Conservation (phyloP, 2,888 invertebrate genomes). For the Nematopogon swammerdamellus region DNA sequence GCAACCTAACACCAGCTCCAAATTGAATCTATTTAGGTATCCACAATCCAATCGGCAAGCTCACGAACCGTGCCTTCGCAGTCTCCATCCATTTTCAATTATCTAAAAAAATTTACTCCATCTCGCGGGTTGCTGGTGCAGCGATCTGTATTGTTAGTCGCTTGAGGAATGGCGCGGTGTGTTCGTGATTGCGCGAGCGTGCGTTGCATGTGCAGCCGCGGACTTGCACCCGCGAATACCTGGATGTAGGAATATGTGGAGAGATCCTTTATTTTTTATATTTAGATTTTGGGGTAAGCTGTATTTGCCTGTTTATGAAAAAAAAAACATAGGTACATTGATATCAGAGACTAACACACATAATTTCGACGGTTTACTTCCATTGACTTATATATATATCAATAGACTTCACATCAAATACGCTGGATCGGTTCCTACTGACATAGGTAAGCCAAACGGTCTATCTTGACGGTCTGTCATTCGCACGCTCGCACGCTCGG, state of each 20-base stretch:
- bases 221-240: not conserved
- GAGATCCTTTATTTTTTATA: too few relatives aligned
- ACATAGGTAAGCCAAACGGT: too few relatives aligned
- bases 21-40: not conserved
- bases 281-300: too few relatives aligned
- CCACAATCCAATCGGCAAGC: not conserved
- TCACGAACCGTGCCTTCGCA: not conserved
- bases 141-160: not conserved
- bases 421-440: too few relatives aligned
- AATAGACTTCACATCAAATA: too few relatives aligned
- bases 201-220: not conserved
- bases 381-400: too few relatives aligned
- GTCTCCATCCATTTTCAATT: not conserved
- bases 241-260: not conserved
- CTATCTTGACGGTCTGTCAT: too few relatives aligned
- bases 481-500: too few relatives aligned
- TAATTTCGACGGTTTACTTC: too few relatives aligned
- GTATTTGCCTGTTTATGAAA: too few relatives aligned
- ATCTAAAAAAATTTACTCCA: not conserved
- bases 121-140: not conserved
- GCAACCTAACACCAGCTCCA: not conserved
- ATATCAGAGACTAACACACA: too few relatives aligned
- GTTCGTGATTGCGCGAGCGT: not conserved
- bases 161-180: not conserved
- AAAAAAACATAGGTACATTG: too few relatives aligned